Evolutionary conservation across 2,113 vertebrate species (phyloP).

Genomic region (Carassius gibelio): DNA sequence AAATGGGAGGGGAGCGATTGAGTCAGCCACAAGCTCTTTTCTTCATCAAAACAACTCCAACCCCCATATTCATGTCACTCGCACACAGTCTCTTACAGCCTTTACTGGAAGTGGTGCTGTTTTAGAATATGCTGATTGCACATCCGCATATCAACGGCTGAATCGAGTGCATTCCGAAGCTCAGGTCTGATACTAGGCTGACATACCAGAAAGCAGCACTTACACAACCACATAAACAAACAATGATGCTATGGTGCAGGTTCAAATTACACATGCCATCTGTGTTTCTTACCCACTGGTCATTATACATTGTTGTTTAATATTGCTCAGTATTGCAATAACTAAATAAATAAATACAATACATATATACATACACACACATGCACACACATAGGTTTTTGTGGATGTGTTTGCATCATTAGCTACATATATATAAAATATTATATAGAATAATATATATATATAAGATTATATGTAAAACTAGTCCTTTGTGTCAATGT

Average conservation of each 20-base stretch:
- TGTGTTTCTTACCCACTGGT: not conserved
- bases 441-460: too few species aligned
- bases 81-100: conserved; percentile 4
- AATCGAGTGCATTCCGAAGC: not conserved
- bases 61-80: conserved; percentile 41
- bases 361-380: too few species aligned
- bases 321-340: too few species aligned
- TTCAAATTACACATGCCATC: not conserved
- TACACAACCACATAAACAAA: conserved; percentile 12
- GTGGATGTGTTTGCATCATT: too few species aligned
- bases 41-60: conserved; percentile 54
- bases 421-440: too few species aligned
- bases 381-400: too few species aligned
- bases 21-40: conserved; percentile 62
- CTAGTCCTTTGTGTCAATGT: too few species aligned
- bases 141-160: conserved; percentile 30
- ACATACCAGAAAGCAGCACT: not conserved
- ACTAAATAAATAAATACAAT: too few species aligned
- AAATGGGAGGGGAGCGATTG: conserved; percentile 63
- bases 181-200: not conserved
- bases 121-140: conserved; percentile 45
- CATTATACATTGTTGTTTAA: too few species aligned
- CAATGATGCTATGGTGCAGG: not conserved
- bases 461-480: too few species aligned
- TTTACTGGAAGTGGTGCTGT: conserved; percentile 47